These are phyloP conservation scores for Apamea anceps DNA, from an alignment of 2,888 invertebrate species.

Conservation along the genomic window DNA sequence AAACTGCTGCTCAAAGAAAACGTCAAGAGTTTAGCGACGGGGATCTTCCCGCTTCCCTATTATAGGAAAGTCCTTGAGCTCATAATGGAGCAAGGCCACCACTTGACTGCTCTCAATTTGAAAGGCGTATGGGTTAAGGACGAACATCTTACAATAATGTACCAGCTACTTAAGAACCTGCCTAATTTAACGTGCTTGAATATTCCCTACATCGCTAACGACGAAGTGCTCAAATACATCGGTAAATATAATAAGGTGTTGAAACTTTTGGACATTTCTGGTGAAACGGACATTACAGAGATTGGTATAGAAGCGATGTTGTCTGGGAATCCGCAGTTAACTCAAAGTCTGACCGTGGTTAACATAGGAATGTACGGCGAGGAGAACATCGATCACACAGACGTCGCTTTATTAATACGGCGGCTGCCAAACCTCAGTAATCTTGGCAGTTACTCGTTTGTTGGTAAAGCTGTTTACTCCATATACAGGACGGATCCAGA, in stretches of 20 bases:
- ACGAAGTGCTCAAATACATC: slow-evolving; percentile 91
- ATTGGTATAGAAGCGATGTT: slow-evolving; percentile 91
- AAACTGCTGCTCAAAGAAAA: slow-evolving; percentile 92
- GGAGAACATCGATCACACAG: slow-evolving; percentile 92
- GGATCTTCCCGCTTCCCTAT: slow-evolving; percentile 93
- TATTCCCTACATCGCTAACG: slow-evolving; percentile 93
- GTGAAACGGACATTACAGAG: slow-evolving; percentile 92
- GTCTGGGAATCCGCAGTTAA: slow-evolving; percentile 87
- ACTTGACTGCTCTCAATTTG: slow-evolving; percentile 91
- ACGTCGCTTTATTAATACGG: slow-evolving; percentile 91
- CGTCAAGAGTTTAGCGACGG: slow-evolving; percentile 92
- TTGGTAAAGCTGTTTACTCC: slow-evolving; percentile 91
- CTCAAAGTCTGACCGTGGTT: slow-evolving; percentile 90
- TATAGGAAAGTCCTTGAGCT: slow-evolving; percentile 92
- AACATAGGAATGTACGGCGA: slow-evolving; percentile 93
- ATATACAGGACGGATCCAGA: slow-evolving; percentile 89
- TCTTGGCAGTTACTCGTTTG: slow-evolving; percentile 92
- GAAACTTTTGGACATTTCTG: slow-evolving; percentile 92
- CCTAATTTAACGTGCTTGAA: slow-evolving; percentile 91
- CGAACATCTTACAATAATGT: slow-evolving; percentile 91
- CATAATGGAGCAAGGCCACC: slow-evolving; percentile 91
- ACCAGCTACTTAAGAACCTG: slow-evolving; percentile 90
- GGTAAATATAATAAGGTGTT: slow-evolving; percentile 89
- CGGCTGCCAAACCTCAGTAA: slow-evolving; percentile 92
- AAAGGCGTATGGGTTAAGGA: slow-evolving; percentile 94